A percentile compares a stretch with the other conserved stretches of the same genome.
Evolutionary conservation across 2,113 vertebrate species (phyloP).

Genomic region (Drymodes brunneopygia): DNA sequence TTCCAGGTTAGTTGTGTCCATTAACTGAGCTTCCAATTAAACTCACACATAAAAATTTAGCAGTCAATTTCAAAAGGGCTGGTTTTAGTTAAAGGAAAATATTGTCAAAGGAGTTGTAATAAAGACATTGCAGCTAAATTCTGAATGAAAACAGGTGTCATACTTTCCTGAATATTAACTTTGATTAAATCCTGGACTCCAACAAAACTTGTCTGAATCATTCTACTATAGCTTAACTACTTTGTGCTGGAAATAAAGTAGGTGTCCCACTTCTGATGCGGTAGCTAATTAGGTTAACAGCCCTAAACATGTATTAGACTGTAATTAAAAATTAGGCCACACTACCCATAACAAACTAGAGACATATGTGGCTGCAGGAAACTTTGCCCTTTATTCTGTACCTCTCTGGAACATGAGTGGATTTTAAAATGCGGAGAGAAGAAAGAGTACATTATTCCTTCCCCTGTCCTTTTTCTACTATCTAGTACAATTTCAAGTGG

Average conservation of each 20-base stretch:
- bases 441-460: not conserved
- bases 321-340: conserved; percentile 30
- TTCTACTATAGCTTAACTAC: not conserved
- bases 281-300: conserved; percentile 7
- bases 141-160: not conserved
- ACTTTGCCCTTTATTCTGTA: not conserved
- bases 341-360: not conserved
- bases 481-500: not conserved
- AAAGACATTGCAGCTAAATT: not conserved
- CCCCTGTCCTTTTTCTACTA: not conserved
- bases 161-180: not conserved
- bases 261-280: not conserved
- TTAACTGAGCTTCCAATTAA: not conserved
- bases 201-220: not conserved
- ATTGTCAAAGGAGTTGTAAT: not conserved
- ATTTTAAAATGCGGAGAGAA: not conserved
- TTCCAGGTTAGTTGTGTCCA: not conserved
- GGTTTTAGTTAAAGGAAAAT: not conserved
- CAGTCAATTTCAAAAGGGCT: not conserved
- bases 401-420: not conserved
- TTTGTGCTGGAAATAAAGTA: not conserved
- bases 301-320: not conserved
- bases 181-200: not conserved
- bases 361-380: not conserved
- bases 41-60: not conserved